Evolutionary conservation across 1,140 invertebrate genomes (phyloP).

Genomic region (Bombus sibiricus): DNA sequence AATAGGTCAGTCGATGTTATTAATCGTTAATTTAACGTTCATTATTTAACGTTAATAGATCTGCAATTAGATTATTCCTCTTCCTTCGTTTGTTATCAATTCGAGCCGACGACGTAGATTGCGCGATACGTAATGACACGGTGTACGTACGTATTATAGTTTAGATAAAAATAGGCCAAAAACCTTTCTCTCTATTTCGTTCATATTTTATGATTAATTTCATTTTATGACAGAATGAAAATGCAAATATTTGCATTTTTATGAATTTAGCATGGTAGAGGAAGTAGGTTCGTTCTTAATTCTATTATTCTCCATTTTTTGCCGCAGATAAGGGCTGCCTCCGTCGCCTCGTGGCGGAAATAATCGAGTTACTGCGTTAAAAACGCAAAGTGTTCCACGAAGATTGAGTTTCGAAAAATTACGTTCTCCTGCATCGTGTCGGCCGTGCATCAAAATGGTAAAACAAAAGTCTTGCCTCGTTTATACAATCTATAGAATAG

Average conservation of each 20-base stretch:
- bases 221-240: not conserved
- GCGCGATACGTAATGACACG: too few species aligned
- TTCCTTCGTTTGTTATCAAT: too few species aligned
- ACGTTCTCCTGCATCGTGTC: not conserved
- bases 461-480: too few species aligned
- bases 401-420: constrained; percentile 18
- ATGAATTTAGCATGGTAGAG: not conserved
- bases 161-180: too few species aligned
- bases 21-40: too few species aligned
- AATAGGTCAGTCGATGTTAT: not conserved
- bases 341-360: not conserved
- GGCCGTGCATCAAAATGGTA: not conserved
- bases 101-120: too few species aligned
- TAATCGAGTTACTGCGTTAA: constrained; percentile 17
- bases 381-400: not conserved
- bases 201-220: not conserved
- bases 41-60: too few species aligned
- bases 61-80: too few species aligned
- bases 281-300: not conserved
- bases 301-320: not conserved
- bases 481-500: too few species aligned
- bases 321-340: not conserved
- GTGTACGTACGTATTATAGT: too few species aligned
- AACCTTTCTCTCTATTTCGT: too few species aligned
- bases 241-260: not conserved